Base-by-base conservation (phyloP, 2,888 invertebrate genomes). In the Onthophagus sagittarius region DNA sequence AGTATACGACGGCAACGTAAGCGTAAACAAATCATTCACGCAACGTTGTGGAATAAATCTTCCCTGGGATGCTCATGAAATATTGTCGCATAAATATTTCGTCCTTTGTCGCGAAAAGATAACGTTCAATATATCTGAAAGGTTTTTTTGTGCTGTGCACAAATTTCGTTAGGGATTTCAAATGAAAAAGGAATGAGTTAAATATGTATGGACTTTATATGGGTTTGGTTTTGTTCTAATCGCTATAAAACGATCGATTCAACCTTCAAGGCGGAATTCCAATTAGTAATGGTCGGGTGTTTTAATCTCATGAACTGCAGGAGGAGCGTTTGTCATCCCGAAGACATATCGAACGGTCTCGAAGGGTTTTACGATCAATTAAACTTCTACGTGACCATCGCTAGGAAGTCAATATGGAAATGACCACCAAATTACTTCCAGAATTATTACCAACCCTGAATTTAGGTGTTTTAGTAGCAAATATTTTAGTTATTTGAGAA, bases 31-130 rank as follows among this genome's bases (percentile, higher is more conserved):
- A 67, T 67, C 15, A 67, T 67, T 67, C 67, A 67, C 67, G 23
- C 67, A 67, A 67, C 67, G 67, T 23, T 23, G 67, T 23, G 67
- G 9, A 67, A 67, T 67, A 67, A 67, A 67, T 67, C 67, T 67
- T 67, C 67, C 13, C 67, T 23, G 31, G 67, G 31, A 67, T 67
- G 67, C 32, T 23, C 67, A 67, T 67, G 67, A 67, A 67, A 67
- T 67, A 67, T 67, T 23, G 23, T 23, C 67, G 67, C 67, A 67
- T 67, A 67, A 67, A 67, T 67, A 67, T 67, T 67, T 67, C 32
- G 32, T 15, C 32, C 67, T 67, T 67, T 67, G 67, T 67, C 67
- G 39, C 67, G 32, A n/a, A 23, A 67, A 67, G 67, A 67, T 67
- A 31, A 67, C 67, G 67, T n/a, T 15, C 67, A 67, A 67, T 67